These are phyloP conservation scores for Exaiptasia diaphana DNA, from an alignment of 64 coral and sea anemone species.

Conservation along the genomic window DNA sequence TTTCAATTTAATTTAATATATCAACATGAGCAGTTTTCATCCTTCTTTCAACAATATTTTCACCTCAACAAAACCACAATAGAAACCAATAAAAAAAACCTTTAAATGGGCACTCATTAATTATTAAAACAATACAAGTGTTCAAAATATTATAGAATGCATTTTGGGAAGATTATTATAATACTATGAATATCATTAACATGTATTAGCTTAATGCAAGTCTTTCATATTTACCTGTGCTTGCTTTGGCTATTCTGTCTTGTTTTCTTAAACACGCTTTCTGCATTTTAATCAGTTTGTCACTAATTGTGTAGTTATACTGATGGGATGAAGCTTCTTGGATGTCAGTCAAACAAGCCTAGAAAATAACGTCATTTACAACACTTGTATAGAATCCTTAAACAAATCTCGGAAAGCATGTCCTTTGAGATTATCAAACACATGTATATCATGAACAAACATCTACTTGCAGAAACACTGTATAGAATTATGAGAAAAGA, in stretches of 20 bases:
- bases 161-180: too few species aligned
- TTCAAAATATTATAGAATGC: background rate
- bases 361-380: background rate
- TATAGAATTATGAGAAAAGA: too few species aligned
- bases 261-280: slow-evolving; percentile 46
- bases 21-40: too few species aligned
- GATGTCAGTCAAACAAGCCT: slow-evolving; percentile 63
- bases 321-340: slow-evolving; percentile 38
- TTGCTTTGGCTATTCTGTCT: slow-evolving; percentile 2
- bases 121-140: background rate
- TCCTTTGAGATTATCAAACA: too few species aligned
- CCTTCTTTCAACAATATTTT: too few species aligned
- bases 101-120: background rate
- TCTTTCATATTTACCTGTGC: background rate
- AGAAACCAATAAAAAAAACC: background rate
- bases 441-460: too few species aligned
- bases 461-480: too few species aligned
- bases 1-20: too few species aligned
- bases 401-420: background rate
- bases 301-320: slow-evolving; percentile 21
- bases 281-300: slow-evolving; percentile 27
- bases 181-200: too few species aligned
- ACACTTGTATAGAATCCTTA: background rate
- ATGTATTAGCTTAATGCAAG: too few species aligned
- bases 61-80: too few species aligned